Evolutionary conservation across 2,113 vertebrate genomes (phyloP).

Genomic region (Morone saxatilis): DNA sequence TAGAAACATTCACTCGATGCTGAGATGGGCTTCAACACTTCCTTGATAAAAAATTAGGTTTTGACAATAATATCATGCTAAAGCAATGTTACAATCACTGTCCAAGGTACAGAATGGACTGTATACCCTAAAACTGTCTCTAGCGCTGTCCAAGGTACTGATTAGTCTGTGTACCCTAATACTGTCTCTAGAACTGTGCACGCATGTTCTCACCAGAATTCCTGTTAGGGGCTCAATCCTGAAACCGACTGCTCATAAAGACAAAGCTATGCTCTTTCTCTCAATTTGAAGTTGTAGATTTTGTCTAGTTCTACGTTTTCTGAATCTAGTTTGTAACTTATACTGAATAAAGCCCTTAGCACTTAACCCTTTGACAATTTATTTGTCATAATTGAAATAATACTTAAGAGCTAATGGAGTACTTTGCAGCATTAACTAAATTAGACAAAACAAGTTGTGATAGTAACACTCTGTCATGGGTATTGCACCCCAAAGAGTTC

Average conservation of each 20-base stretch:
- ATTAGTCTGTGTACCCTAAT: background rate
- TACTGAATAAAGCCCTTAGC: slow-evolving; percentile 7
- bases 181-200: no score
- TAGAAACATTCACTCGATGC: background rate
- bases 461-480: background rate
- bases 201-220: no score
- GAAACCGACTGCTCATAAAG: no score
- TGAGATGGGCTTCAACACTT: background rate
- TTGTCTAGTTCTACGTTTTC: background rate
- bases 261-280: background rate
- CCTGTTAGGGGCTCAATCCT: no score
- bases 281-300: background rate
- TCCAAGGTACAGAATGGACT: background rate
- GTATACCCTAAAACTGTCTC: no score
- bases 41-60: background rate
- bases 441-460: slow-evolving; percentile 14
- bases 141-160: background rate
- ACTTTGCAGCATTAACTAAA: slow-evolving; percentile 12
- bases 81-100: background rate
- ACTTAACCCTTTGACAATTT: slow-evolving; percentile 10
- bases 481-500: slow-evolving; percentile 13
- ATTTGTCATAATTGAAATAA: slow-evolving; percentile 12
- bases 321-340: background rate
- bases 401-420: slow-evolving; percentile 13
- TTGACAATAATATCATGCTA: background rate